Evolutionary conservation across 2,113 vertebrate species (phyloP).

Genomic region (Syngnathus typhle): DNA sequence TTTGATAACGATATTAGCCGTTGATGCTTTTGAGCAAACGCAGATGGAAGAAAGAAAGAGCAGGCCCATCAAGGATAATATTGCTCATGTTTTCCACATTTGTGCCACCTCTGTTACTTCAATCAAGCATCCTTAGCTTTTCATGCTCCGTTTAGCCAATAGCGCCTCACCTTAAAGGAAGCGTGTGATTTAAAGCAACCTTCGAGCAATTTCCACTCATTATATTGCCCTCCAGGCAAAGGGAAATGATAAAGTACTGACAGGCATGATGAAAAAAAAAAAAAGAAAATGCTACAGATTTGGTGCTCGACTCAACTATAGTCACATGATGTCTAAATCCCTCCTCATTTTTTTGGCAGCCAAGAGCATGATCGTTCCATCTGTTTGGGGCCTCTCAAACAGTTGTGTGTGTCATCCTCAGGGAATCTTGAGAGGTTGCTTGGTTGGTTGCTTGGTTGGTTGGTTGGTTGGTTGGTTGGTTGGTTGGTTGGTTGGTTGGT

Average conservation of each 20-base stretch:
- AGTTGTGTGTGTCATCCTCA: conserved; percentile 35
- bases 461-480: conserved; percentile 12
- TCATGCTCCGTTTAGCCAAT: conserved; percentile 15
- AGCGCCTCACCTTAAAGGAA: conserved; percentile 6
- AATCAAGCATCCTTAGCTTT: conserved; percentile 8
- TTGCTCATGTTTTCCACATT: conserved; percentile 28
- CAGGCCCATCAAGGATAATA: conserved; percentile 12
- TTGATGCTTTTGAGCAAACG: not conserved
- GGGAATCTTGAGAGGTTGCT: conserved; percentile 47
- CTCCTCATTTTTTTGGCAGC: conserved; percentile 37
- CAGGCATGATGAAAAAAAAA: conserved; percentile 22
- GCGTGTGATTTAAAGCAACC: conserved; percentile 4
- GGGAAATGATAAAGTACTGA: conserved; percentile 25
- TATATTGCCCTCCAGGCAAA: conserved; percentile 11
- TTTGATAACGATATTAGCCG: not conserved
- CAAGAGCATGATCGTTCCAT: conserved; percentile 50
- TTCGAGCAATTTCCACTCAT: conserved; percentile 21
- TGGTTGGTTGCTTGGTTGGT: conserved; percentile 25
- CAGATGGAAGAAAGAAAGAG: conserved; percentile 20
- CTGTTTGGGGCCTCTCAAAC: conserved; percentile 34
- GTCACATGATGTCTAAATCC: conserved; percentile 52
- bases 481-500: conserved; percentile 12
- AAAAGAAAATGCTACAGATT: conserved; percentile 26
- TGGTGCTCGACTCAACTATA: conserved; percentile 22
- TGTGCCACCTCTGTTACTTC: conserved; percentile 15